A percentile compares a stretch with the other conserved stretches of the same genome.
phyloP scores from a whole-genome alignment of 2,113 vertebrate genomes.

The Zosterops japonicus region DNA sequence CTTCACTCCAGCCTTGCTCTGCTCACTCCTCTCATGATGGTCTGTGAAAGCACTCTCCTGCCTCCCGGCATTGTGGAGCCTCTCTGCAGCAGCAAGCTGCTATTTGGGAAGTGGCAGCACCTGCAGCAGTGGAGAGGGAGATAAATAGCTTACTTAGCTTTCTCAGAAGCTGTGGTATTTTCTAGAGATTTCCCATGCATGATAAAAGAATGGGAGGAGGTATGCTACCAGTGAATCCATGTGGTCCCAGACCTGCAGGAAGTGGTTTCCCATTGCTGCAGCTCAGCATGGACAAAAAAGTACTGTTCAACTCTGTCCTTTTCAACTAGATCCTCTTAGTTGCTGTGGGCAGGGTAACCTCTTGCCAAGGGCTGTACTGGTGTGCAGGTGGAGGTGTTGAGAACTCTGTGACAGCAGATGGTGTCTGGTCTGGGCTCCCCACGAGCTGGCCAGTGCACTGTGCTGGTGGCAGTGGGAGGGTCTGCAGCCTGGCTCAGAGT shows the following conservation, averaged over 20 bases:
- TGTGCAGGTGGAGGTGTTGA: not conserved
- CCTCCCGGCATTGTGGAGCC: rapidly evolving
- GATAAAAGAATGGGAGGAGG: not conserved
- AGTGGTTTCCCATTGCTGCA: not conserved
- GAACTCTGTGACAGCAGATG: not conserved
- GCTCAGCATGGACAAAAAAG: not conserved
- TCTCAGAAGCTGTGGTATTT: not conserved
- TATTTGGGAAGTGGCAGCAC: not conserved
- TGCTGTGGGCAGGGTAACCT: rapidly evolving
- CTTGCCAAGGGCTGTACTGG: not conserved
- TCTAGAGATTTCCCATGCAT: not conserved
- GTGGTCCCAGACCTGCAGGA: not conserved
- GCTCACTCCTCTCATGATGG: not conserved
- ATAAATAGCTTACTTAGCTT: not conserved
- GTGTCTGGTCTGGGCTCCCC: not conserved
- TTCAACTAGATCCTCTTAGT: not conserved
- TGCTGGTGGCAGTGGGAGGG: not conserved
- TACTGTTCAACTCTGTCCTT: not conserved
- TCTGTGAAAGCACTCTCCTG: not conserved
- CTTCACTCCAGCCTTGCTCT: not conserved
- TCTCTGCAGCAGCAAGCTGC: not conserved
- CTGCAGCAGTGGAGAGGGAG: not conserved
- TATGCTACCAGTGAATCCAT: not conserved
- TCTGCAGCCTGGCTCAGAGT: not conserved
- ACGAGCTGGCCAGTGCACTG: rapidly evolving